Base-by-base conservation (phyloP, 2,797 vertebrate genomes). In the Pipistrellus kuhlii region DNA sequence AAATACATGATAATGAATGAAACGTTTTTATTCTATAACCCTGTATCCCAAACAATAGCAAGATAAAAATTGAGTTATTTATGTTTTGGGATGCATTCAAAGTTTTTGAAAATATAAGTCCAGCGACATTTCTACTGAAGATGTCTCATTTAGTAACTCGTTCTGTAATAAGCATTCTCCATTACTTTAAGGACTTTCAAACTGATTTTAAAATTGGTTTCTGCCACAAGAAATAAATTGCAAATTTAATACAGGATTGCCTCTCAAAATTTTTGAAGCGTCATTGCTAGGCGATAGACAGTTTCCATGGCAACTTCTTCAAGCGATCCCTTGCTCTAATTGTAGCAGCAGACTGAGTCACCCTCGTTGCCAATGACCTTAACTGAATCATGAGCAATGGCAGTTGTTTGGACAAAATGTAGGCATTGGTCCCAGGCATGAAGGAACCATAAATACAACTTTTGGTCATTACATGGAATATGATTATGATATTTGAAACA, bases 191-290 rank as follows among this genome's bases (percentile, higher is more conserved):
- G 77, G 90, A 84, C 69, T n/a, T 38, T 85, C 72, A 93, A 69
- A 77, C 76, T 95, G 44, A 48, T 92, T 78, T 94, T 89, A 73
- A 87, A 91, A 94, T 94, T 90, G 73, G 57, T 81, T 94, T 91
- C 68, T 92, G 72, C 86, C 55, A 76, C n/a, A 72, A 94, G 86
- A 94, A 96, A 81, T 96, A 96, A 92, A 89, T 88, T 92, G 83
- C 53, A 93, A 94, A 80, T 96, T 88, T 94, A 96, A 92, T 92
- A 76, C 64, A 95, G 48, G 78, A 89, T 93, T 96, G 68, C 88
- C 83, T 94, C 90, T 68, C 72, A 57, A 89, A 96, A 59, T 94
- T 96, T 94, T 83, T 94, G 76, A 90, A 84, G 93, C 17, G 64
- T 93, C 83, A 94, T 90, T 93, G 88, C 87, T 95, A 78, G 38